Evolutionary conservation across 2,888 invertebrate species (phyloP).

Genomic region (Acronicta psi): DNA sequence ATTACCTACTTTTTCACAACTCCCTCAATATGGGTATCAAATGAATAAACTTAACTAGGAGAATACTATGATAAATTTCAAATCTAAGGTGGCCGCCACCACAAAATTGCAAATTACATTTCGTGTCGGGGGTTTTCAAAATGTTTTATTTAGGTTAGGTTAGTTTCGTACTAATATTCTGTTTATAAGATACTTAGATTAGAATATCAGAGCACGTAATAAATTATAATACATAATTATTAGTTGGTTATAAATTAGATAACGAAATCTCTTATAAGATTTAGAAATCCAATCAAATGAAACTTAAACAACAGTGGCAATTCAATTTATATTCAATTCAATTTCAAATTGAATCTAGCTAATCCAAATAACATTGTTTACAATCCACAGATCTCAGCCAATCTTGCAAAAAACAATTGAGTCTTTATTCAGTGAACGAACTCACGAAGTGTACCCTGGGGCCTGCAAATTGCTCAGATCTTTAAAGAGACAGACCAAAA

Average conservation of each 20-base stretch:
- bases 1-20: no score
- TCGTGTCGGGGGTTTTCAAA: no score
- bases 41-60: no score
- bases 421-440: slow-evolving; percentile 76
- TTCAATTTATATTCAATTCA: slow-evolving; percentile 4
- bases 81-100: no score
- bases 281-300: not conserved
- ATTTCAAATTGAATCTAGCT: not conserved
- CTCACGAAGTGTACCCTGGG: slow-evolving; percentile 77
- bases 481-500: slow-evolving; percentile 90
- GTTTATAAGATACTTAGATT: no score
- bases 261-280: not conserved
- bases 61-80: no score
- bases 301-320: not conserved
- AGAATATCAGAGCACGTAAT: no score
- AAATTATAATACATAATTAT: not conserved
- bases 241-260: not conserved
- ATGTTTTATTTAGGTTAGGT: no score
- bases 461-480: slow-evolving; percentile 89
- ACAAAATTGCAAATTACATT: no score
- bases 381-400: slow-evolving; percentile 77
- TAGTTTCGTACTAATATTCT: no score
- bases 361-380: slow-evolving; percentile 11
- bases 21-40: no score
- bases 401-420: slow-evolving; percentile 80